Conservation (phyloP, 2,797 vertebrate genomes). For the Mormyrus hasselquistii region DNA sequence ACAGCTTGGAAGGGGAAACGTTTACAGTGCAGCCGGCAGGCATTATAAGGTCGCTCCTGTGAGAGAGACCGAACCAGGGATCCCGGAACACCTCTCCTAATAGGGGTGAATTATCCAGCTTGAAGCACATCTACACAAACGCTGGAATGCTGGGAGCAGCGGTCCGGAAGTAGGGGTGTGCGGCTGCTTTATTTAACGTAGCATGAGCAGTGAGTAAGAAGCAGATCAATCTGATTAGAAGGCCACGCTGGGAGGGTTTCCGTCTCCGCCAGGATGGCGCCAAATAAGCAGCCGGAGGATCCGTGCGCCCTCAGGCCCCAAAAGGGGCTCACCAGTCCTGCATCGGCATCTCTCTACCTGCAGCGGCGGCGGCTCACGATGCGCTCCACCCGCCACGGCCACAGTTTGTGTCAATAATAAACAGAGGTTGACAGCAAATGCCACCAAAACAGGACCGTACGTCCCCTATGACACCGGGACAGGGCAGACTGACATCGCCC, state of each 20-base stretch:
- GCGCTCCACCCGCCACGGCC: not conserved
- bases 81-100: constrained; percentile 2
- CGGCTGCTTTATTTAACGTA: not conserved
- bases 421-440: not conserved
- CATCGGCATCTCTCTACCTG: not conserved
- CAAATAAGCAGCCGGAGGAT: constrained; percentile 48
- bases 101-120: constrained; percentile 1
- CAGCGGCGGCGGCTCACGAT: not conserved
- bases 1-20: not conserved
- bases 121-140: not conserved
- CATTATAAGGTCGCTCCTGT: not conserved
- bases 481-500: not conserved
- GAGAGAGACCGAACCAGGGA: not conserved
- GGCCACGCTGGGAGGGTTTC: constrained; percentile 35
- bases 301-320: constrained; percentile 43
- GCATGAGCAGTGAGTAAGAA: constrained; percentile 16
- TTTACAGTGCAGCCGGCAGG: not conserved
- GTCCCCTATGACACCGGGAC: not conserved
- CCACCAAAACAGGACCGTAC: not conserved
- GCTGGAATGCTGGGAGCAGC: not conserved
- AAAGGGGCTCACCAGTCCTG: constrained; percentile 9
- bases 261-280: constrained; percentile 34
- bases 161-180: not conserved
- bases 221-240: constrained; percentile 55
- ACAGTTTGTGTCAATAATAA: not conserved